Evolutionary conservation across 2,888 invertebrate genomes (phyloP).

Genomic region (Lycocerus yunnanus): DNA sequence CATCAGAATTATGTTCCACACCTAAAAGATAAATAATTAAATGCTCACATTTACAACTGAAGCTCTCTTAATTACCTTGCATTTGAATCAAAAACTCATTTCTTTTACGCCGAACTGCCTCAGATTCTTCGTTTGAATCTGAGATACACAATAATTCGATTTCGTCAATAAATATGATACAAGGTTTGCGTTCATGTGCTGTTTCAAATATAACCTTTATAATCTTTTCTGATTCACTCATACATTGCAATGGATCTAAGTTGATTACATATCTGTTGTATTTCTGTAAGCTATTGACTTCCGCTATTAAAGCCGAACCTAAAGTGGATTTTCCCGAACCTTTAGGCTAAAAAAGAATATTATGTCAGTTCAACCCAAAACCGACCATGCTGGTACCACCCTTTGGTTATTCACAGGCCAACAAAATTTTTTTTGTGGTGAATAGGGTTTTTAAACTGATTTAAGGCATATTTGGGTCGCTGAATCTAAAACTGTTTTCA

Average conservation of each 20-base stretch:
- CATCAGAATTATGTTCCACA: constrained; percentile 95
- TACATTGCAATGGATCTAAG: no score
- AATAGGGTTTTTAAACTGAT: no score
- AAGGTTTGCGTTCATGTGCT: constrained; percentile 93
- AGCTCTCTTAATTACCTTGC: constrained; percentile 81
- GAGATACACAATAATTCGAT: constrained; percentile 97
- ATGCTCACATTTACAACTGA: background rate
- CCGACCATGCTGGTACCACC: background rate
- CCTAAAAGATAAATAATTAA: constrained; percentile 58
- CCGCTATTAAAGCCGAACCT: constrained; percentile 99
- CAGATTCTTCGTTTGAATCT: constrained; percentile 97
- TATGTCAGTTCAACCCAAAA: background rate
- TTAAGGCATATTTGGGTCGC: no score
- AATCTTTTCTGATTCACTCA: constrained; percentile 95
- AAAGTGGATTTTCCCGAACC: constrained; percentile 99
- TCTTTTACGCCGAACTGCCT: constrained; percentile 96
- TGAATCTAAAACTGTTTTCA: no score
- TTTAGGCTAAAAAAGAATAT: constrained; percentile 72
- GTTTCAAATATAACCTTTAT: constrained; percentile 93
- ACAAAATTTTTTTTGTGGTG: no score
- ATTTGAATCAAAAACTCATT: constrained; percentile 99
- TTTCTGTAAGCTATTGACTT: constrained; percentile 98
- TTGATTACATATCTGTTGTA: no score
- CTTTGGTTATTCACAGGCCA: no score
- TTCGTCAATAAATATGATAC: constrained; percentile 99